A percentile compares a stretch with the other conserved stretches of the same genome.
These are phyloP conservation scores for Pempheris klunzingeri DNA, from an alignment of 2,797 vertebrate species.

Conservation along the genomic window DNA sequence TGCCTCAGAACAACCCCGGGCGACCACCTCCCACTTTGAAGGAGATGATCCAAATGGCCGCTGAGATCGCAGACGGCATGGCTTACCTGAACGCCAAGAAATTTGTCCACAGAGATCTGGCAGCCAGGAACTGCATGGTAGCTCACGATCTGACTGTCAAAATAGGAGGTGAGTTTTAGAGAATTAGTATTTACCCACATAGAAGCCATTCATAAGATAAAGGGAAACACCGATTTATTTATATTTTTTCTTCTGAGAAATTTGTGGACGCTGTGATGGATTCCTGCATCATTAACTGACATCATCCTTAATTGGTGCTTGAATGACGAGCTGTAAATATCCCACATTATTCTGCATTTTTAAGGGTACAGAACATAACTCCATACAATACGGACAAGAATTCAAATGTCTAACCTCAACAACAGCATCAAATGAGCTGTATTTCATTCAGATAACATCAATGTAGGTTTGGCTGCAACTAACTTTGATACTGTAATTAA, in stretches of 20 bases:
- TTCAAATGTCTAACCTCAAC: neutral
- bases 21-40: constrained; percentile 92
- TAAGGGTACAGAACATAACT: neutral
- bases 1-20: constrained; percentile 91
- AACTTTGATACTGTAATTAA: neutral
- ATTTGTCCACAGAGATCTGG: constrained; percentile 96
- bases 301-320: too few species aligned
- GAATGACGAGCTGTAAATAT: neutral
- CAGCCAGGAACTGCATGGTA: constrained; percentile 98
- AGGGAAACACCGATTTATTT: neutral
- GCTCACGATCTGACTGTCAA: constrained; percentile 94
- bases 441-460: neutral
- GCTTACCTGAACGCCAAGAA: constrained; percentile 98
- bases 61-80: constrained; percentile 97
- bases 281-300: constrained; percentile 1
- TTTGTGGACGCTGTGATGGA: neutral
- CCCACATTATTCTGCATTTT: neutral
- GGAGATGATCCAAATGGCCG: constrained; percentile 97
- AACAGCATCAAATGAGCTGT: neutral
- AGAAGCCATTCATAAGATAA: neutral
- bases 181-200: neutral
- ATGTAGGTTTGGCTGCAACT: constrained; percentile 3
- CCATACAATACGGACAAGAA: neutral
- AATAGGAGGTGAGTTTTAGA: constrained; percentile 89
- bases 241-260: too few species aligned